A percentile compares a stretch with the other conserved stretches of the same genome.
These are phyloP conservation scores for Frieseomelitta varia DNA, from an alignment of 1,140 invertebrate genomes.

Conservation along the genomic window DNA sequence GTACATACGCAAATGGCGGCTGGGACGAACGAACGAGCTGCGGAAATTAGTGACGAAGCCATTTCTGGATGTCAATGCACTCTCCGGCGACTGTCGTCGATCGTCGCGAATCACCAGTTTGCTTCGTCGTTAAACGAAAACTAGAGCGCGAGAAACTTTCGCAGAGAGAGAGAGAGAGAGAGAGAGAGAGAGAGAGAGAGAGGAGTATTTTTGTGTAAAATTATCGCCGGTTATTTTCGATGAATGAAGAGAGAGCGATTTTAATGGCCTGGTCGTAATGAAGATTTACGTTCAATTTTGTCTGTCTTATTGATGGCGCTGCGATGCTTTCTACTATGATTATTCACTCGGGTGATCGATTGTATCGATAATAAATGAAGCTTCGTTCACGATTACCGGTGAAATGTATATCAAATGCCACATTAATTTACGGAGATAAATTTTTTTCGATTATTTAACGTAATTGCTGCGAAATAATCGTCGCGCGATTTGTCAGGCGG, in stretches of 20 bases:
- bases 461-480: neutral
- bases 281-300: neutral
- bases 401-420: neutral
- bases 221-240: neutral
- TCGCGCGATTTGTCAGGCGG: too few species aligned
- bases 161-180: too few species aligned
- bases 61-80: constrained; percentile 18
- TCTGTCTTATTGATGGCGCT: neutral
- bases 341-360: neutral
- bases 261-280: neutral
- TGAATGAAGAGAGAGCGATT: neutral
- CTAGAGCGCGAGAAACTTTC: neutral
- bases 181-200: too few species aligned
- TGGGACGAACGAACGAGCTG: neutral
- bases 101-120: neutral
- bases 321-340: neutral
- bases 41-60: constrained; percentile 45
- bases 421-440: neutral
- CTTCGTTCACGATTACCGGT: neutral
- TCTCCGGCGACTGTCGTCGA: neutral
- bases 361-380: neutral
- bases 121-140: constrained; percentile 6
- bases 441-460: neutral
- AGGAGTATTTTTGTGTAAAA: neutral
- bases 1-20: constrained; percentile 1